Percentiles rank a stretch among this genome's conserved stretches.
phyloP scores from a whole-genome alignment of 1,140 invertebrate species.

The Drosophila navojoa region DNA sequence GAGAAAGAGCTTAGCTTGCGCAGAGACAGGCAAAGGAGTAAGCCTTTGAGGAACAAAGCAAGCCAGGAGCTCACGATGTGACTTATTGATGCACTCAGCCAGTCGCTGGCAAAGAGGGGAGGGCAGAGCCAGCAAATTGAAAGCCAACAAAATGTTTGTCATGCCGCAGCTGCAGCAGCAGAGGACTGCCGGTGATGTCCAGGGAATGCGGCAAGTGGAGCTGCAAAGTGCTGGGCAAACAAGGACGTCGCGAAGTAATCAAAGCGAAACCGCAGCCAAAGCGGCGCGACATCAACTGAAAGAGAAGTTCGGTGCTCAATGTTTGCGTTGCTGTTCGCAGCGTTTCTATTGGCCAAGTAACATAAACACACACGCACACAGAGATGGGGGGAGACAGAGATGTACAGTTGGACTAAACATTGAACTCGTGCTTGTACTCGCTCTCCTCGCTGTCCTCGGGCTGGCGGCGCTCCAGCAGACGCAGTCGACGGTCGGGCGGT shows the following conservation, averaged over 20 bases:
- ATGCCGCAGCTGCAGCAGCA: conserved; percentile 6
- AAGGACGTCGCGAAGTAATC: conserved; percentile 51
- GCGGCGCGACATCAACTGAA: conserved; percentile 5
- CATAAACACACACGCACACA: not conserved
- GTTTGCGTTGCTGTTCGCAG: conserved; percentile 41
- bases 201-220: not conserved
- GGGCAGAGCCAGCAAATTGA: conserved; percentile 1
- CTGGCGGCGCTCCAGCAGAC: not conserved
- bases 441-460: not conserved
- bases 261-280: conserved; percentile 30
- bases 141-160: conserved; percentile 23
- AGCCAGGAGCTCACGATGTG: too few species aligned
- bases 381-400: too few species aligned
- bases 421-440: conserved; percentile 39
- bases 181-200: not conserved
- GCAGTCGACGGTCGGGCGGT: conserved; percentile 30
- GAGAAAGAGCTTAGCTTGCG: too few species aligned
- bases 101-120: too few species aligned
- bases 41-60: too few species aligned
- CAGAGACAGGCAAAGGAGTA: too few species aligned
- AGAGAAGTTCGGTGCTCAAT: conserved; percentile 5
- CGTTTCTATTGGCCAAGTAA: conserved; percentile 34
- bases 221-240: conserved; percentile 53
- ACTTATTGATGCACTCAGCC: not conserved
- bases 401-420: conserved; percentile 36